Conservation (phyloP, 2,113 vertebrate species). For the Buteo buteo region DNA sequence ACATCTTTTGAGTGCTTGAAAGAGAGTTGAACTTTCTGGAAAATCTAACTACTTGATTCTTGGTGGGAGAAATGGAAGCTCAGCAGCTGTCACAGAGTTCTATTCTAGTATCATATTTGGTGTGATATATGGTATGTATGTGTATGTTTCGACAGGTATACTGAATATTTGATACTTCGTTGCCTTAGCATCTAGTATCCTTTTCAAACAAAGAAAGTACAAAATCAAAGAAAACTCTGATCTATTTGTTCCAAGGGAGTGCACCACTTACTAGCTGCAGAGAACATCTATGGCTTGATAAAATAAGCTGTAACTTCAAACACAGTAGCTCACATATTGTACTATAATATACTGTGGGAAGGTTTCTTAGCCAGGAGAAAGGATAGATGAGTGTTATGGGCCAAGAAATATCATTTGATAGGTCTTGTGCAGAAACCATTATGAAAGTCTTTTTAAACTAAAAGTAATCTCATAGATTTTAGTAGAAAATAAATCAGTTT, state of each 20-base stretch:
- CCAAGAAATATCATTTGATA: slow-evolving; percentile 23
- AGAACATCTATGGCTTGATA: neutral
- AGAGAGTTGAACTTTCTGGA: neutral
- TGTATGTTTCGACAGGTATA: neutral
- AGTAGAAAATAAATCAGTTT: slow-evolving; percentile 52
- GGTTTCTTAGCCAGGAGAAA: slow-evolving; percentile 23
- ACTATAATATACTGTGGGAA: slow-evolving; percentile 4
- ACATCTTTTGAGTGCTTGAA: neutral
- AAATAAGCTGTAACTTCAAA: slow-evolving; percentile 19
- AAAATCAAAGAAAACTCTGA: neutral
- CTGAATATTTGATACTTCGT: slow-evolving; percentile 8
- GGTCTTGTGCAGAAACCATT: slow-evolving; percentile 39
- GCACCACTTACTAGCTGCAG: neutral
- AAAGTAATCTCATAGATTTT: slow-evolving; percentile 45
- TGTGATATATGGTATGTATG: neutral
- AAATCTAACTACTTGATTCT: neutral
- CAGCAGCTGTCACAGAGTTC: slow-evolving; percentile 33
- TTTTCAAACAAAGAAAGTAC: slow-evolving; percentile 32
- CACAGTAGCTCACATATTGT: slow-evolving; percentile 5
- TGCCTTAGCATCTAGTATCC: slow-evolving; percentile 6
- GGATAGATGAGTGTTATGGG: neutral
- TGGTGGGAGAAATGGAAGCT: slow-evolving; percentile 28
- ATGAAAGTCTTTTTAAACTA: slow-evolving; percentile 35
- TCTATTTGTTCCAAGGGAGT: neutral
- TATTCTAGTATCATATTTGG: slow-evolving; percentile 32